Base-by-base conservation (phyloP, 2,113 vertebrate genomes). In the Planiliza haematocheilus region DNA sequence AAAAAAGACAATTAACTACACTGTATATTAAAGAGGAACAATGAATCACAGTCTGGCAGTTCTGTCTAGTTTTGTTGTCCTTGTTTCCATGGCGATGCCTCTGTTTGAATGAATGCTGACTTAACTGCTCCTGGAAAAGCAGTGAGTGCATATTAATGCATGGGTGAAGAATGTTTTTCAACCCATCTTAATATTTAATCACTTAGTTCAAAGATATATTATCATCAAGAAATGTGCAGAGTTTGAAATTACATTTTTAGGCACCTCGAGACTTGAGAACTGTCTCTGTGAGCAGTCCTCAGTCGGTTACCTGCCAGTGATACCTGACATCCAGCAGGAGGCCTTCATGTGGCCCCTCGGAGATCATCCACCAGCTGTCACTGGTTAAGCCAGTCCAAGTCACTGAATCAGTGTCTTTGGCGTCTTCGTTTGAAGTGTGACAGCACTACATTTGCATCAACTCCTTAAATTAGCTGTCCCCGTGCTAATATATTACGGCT, bases 381-480 rank as follows among this genome's bases (percentile, higher is more conserved):
- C 12, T 70, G 69, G 21, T 60, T 77, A 66, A 80, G 66, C 42
- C 63, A 52, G 6, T 48, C 55, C 13, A 5, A 77, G 62, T 73
- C 55, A 42, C 20, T 16, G 70, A 60, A 75, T 79, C 53, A 57
- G 64, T 20, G 50, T 78, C 72, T 55, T 57, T 76, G 79, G 65
- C 63, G 42, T 68, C 37, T 78, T 74, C 83, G 56, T 85, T 79
- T 86, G 64, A 80, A 59, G 75, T 62, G 17, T 36, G 46, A 45
- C 34, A 17, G 34, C 38, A 60, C n/a, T 38, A 41, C 71, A 45
- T 74, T 83, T 78, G 74, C 70, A 59, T 56, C 60, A 21, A 46
- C 61, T 49, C 24, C 53, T 53, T 74, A 81, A 84, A 87, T 88
- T 84, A 86, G 78, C 74, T 79, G 80, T 79, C 49, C 52, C 20